Percentiles rank a stretch among this genome's conserved stretches.
Evolutionary conservation across 2,797 vertebrate species (phyloP).

Genomic region (Halcyon leucocephala): DNA sequence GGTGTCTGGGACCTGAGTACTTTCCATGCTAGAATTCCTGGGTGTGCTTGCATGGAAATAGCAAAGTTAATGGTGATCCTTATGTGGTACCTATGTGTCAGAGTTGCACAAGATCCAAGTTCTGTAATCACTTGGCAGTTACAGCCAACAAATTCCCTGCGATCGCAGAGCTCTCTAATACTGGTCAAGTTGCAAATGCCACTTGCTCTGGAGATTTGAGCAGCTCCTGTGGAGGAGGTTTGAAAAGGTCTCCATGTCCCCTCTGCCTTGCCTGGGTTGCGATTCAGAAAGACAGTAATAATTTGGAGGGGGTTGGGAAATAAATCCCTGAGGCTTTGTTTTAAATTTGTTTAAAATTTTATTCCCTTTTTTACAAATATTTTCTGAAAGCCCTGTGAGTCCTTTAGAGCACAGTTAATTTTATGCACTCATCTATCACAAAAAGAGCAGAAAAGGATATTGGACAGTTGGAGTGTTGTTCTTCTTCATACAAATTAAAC

Average conservation of each 20-base stretch:
- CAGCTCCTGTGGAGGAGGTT: not conserved
- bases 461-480: not conserved
- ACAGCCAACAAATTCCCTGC: not conserved
- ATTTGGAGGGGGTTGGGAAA: not conserved
- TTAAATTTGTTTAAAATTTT: not conserved
- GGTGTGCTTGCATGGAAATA: not conserved
- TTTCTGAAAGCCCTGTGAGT: not conserved
- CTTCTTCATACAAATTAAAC: not conserved
- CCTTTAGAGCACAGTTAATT: not conserved
- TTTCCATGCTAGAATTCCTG: not conserved
- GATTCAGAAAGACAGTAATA: not conserved
- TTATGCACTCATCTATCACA: not conserved
- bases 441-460: not conserved
- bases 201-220: not conserved
- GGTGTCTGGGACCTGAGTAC: not conserved
- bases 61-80: not conserved
- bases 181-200: not conserved
- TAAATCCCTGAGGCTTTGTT: not conserved
- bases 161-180: accelerated
- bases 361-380: not conserved
- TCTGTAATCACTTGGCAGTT: not conserved
- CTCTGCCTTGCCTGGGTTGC: not conserved
- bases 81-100: accelerated
- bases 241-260: not conserved
- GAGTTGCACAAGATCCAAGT: not conserved